Evolutionary conservation across 1,140 invertebrate genomes (phyloP), one percentile per base, ranked within the genome.

Genomic region (Propsilocerus akamusi): DNA sequence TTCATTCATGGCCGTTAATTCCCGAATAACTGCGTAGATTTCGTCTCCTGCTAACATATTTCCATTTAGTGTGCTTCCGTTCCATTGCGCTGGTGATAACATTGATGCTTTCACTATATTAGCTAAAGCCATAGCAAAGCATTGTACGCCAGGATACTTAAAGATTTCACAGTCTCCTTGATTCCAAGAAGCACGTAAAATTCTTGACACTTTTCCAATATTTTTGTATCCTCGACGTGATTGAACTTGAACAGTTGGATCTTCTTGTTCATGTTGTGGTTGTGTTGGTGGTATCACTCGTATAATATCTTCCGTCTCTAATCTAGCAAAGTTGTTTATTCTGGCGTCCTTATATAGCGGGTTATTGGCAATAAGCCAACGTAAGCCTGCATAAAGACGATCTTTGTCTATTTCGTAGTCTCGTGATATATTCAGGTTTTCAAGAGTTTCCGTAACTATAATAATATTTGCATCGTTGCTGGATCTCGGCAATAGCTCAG

Each of bases 111-210:
- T 7, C 4, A 51, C 49, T 26, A 51, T 51, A 23, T 51, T 51
- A 11, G 49, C 34, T 8, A 51, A n/a, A 12, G 25, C 14, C 34
- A 51, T 51, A 14, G 49, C 37, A 26, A 17, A 22, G 37, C 49
- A 51, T 46, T 51, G 49, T n/a, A 49, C 6, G 25, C 28, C 24
- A 20, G 25, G 26, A 17, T 24, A 52, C 37, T 34, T 28, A 47
- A 51, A 57, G 28, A 34, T 55, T 54, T 49, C 56, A 41, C 53
- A 52, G 50, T 58, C 55, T 48, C 25, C 59, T 55, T 55, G 55
- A 56, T 50, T 56, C 55, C 53, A 60, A 30, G 25, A 61, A 46
- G 57, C 57, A 51, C 58, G 56, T 22, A 62, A 8, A 53, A 62
- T 61, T 53, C 54, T 53, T 8, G 51, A 54, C 52, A 32, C 51